Percentiles rank a stretch among this genome's conserved stretches.
Evolutionary conservation across 2,797 vertebrate species (phyloP).

Genomic region (Falco concolor): DNA sequence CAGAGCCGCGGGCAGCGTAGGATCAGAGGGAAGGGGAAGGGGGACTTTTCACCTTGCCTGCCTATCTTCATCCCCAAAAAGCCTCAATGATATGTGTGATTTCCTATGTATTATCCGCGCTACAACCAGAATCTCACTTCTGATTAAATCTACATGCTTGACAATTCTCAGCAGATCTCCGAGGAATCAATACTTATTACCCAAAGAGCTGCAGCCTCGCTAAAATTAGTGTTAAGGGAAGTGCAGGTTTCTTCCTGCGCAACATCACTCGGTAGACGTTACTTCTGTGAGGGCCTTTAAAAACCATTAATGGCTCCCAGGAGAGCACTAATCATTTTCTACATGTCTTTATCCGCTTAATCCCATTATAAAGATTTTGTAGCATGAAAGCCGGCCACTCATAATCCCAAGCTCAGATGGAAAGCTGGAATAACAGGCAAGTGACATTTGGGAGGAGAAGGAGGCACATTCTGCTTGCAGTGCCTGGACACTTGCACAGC

Average conservation of each 20-base stretch:
- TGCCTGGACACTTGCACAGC: background rate
- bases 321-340: constrained; percentile 13
- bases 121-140: background rate
- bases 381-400: background rate
- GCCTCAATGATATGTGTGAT: background rate
- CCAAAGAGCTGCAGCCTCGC: background rate
- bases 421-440: background rate
- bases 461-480: background rate
- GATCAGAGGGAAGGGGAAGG: background rate
- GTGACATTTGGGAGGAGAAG: background rate
- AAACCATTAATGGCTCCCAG: background rate
- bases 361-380: background rate
- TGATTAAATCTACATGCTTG: background rate
- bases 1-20: rapidly evolving
- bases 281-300: background rate
- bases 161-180: background rate
- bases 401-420: background rate
- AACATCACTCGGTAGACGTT: background rate
- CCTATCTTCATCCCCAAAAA: background rate
- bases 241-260: background rate
- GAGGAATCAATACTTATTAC: background rate
- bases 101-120: background rate
- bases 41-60: background rate
- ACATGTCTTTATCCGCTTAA: background rate
- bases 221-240: constrained; percentile 6